Percentiles rank a stretch among this genome's conserved stretches.
Conservation (phyloP, 2,797 vertebrate genomes). For the Epinephelus malabaricus region DNA sequence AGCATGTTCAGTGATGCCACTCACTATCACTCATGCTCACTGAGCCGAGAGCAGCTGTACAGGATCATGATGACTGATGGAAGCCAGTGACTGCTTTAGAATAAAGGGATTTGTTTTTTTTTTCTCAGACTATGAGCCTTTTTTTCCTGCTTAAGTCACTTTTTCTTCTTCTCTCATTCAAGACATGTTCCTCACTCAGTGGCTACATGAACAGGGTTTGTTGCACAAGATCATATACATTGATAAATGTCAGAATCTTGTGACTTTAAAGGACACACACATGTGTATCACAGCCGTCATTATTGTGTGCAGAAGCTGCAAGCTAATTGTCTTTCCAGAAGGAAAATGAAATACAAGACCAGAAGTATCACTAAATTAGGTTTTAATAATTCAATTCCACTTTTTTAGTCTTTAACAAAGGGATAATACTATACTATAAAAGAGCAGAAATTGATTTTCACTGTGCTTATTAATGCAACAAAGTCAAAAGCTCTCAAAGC, state of each 20-base stretch:
- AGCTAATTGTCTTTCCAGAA: slow-evolving; percentile 14
- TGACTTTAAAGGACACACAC: background rate
- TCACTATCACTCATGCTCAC: slow-evolving; percentile 21
- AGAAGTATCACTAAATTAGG: slow-evolving; percentile 50
- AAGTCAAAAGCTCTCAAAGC: slow-evolving; percentile 75
- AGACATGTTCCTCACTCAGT: background rate
- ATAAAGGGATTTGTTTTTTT: slow-evolving; percentile 3
- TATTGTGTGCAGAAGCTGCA: background rate
- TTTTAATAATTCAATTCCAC: slow-evolving; percentile 64
- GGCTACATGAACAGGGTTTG: background rate
- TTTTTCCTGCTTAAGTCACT: background rate
- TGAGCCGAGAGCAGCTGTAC: slow-evolving; percentile 43
- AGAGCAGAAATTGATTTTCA: slow-evolving; percentile 61
- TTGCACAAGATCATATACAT: background rate
- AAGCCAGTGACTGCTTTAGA: slow-evolving; percentile 28
- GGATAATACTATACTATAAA: slow-evolving; percentile 43
- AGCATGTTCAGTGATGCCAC: slow-evolving; percentile 35
- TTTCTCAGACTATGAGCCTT: background rate
- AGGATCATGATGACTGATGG: slow-evolving; percentile 51
- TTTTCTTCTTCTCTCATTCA: background rate
- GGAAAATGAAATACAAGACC: slow-evolving; percentile 38
- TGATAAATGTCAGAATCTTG: background rate
- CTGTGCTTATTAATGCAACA: slow-evolving; percentile 67
- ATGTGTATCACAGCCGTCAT: background rate
- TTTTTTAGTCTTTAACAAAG: slow-evolving; percentile 52